phyloP scores from a whole-genome alignment of 2,888 invertebrate species.

The Tenthredo livida region DNA sequence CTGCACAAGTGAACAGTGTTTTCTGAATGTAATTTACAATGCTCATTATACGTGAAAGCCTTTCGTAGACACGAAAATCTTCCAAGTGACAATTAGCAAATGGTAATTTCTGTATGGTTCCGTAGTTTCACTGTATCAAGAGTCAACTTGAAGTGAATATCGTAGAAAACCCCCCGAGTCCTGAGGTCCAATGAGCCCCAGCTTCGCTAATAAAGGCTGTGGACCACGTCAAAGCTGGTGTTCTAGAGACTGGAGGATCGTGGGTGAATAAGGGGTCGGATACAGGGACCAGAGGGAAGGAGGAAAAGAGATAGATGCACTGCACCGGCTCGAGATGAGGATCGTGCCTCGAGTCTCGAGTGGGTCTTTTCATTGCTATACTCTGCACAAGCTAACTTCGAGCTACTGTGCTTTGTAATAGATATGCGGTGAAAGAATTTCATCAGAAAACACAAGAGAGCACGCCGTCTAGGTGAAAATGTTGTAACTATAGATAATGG shows the following conservation, averaged over 20 bases:
- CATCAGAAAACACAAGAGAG: slow-evolving; percentile 6
- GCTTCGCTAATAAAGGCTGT: slow-evolving; percentile 19
- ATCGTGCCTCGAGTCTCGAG: slow-evolving; percentile 68
- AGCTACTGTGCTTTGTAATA: slow-evolving; percentile 5
- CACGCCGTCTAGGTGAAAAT: neutral
- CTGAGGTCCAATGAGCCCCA: neutral
- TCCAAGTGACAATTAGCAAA: slow-evolving; percentile 2
- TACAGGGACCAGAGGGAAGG: slow-evolving; percentile 44
- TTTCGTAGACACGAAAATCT: neutral
- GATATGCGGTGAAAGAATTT: neutral
- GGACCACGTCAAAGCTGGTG: slow-evolving; percentile 30
- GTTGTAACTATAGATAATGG: slow-evolving; percentile 10
- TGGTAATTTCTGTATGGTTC: slow-evolving; percentile 1
- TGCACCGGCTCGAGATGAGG: slow-evolving; percentile 63
- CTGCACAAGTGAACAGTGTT: neutral
- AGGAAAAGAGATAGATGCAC: slow-evolving; percentile 53
- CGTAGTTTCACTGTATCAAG: slow-evolving; percentile 14
- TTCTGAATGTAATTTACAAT: neutral
- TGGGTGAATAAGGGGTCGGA: slow-evolving; percentile 52
- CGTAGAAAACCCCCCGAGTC: neutral
- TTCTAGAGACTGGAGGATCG: slow-evolving; percentile 36
- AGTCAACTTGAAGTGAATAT: slow-evolving; percentile 15
- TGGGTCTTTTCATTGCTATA: slow-evolving; percentile 59
- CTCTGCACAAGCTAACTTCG: slow-evolving; percentile 39
- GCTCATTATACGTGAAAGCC: neutral